These are phyloP conservation scores for Heptranchias perlo DNA, from an alignment of 2,113 vertebrate genomes.

Conservation along the genomic window DNA sequence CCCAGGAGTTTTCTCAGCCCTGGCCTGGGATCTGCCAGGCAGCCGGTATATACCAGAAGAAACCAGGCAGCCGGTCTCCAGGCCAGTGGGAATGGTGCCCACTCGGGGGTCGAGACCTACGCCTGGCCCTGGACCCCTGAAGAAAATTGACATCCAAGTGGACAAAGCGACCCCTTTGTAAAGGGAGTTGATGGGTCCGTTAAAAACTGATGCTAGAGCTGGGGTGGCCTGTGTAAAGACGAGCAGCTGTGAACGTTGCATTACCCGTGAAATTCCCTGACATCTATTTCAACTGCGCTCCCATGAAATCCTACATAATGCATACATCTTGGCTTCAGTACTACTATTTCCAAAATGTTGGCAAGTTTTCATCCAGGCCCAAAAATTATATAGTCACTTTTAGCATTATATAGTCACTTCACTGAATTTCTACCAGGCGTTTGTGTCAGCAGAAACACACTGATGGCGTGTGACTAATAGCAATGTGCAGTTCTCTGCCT, in stretches of 20 bases:
- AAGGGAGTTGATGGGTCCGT: neutral
- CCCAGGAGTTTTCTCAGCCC: neutral
- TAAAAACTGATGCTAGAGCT: neutral
- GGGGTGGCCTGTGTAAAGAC: neutral
- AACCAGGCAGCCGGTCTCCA: neutral
- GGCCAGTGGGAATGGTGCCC: neutral
- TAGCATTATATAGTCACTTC: neutral
- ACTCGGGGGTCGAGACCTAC: neutral
- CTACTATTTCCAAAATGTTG: neutral
- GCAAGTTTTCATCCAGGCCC: neutral
- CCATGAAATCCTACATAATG: neutral
- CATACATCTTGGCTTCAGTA: neutral
- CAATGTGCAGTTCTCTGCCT: neutral
- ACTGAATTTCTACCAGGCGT: neutral
- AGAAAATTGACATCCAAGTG: neutral
- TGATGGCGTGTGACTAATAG: neutral
- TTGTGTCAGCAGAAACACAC: neutral
- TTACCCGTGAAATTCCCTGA: neutral
- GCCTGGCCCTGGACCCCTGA: neutral
- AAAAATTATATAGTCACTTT: neutral
- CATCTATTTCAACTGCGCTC: neutral
- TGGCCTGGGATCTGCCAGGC: too few relatives aligned
- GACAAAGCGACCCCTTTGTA: neutral
- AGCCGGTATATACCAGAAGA: neutral
- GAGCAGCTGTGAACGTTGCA: neutral